Evolutionary conservation across 1,140 invertebrate species (phyloP).

Genomic region (Trialeurodes vaporariorum): DNA sequence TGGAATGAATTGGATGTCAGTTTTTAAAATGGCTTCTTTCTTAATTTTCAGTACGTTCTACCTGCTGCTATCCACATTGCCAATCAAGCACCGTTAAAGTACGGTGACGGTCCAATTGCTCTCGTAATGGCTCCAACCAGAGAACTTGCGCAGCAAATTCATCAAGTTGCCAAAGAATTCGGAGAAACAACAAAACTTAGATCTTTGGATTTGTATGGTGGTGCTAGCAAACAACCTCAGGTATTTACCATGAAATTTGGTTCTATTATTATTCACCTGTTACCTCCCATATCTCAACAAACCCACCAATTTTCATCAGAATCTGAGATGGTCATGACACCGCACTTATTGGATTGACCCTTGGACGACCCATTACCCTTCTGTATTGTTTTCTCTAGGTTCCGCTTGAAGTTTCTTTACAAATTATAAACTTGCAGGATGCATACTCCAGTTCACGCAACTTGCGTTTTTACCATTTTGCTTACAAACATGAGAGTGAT

Average conservation of each 20-base stretch:
- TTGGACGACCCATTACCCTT: too few relatives aligned
- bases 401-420: too few relatives aligned
- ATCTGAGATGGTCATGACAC: too few relatives aligned
- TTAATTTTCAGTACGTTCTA: conserved; percentile 36
- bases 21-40: conserved; percentile 12
- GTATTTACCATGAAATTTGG: conserved; percentile 9
- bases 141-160: conserved; percentile 75
- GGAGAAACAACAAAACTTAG: conserved; percentile 60
- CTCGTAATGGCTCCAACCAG: conserved; percentile 68
- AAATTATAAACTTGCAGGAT: too few relatives aligned
- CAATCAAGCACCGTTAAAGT: conserved; percentile 49
- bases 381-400: background rate
- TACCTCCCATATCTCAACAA: conserved; percentile 1
- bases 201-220: conserved; percentile 82
- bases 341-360: too few relatives aligned
- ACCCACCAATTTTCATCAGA: too few relatives aligned
- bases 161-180: conserved; percentile 75
- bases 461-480: background rate
- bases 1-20: background rate
- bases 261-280: background rate
- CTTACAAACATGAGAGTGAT: background rate
- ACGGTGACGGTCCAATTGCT: conserved; percentile 61
- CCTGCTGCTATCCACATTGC: conserved; percentile 63
- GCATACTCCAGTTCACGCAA: background rate
- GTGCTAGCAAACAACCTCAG: conserved; percentile 60